Base-by-base conservation (phyloP, 1,140 invertebrate genomes). In the Drosophila sulfurigaster region DNA sequence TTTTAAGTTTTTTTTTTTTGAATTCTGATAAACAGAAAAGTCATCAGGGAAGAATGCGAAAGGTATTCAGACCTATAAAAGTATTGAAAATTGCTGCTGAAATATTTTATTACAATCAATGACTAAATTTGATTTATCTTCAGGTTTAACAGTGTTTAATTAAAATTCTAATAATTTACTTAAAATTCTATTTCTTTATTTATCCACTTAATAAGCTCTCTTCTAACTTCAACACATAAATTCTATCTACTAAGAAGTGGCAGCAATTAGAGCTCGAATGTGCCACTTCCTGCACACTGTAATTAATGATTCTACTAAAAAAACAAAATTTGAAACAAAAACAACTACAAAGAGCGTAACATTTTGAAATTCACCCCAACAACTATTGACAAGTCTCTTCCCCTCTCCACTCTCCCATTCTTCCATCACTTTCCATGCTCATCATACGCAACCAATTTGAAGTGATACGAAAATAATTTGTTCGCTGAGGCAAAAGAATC, bases 361-460 rank as follows among this genome's bases (percentile, higher is more conserved):
- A 45, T 8, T 60, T 63, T 56, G 1, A 63, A 71, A 62, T 64
- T 60, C 72, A 75, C 72, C 72, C 72, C 25, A 60, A 67, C 48
- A 38, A 43, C 35, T 54, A 68, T 20, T 68, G 48, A 54, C 54
- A 73, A 64, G 11, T 16, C 11, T 64, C n/a, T 45, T 32, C 30
- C 20, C 62, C 16, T 2, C 11, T 15, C 3, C 25, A 38, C 13
- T 2, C 11, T 45, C 7, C 38, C 6, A 15, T 10, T n/a, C 13
- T 30, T 13, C n/a, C 5, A 2, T 15, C 30, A n/a, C 54, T 52
- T 38, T 38, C 32, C 52, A 16, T 46, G 20, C 41, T 10, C 46
- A 35, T 10, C 46, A 35, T 46, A 25, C 41, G 13, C 15, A 30
- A 46, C 32, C 57, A 75, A 63, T 63, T 69, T 68, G 43, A 70